Conservation (phyloP, 2,888 invertebrate species). For the Ophion ellenae region DNA sequence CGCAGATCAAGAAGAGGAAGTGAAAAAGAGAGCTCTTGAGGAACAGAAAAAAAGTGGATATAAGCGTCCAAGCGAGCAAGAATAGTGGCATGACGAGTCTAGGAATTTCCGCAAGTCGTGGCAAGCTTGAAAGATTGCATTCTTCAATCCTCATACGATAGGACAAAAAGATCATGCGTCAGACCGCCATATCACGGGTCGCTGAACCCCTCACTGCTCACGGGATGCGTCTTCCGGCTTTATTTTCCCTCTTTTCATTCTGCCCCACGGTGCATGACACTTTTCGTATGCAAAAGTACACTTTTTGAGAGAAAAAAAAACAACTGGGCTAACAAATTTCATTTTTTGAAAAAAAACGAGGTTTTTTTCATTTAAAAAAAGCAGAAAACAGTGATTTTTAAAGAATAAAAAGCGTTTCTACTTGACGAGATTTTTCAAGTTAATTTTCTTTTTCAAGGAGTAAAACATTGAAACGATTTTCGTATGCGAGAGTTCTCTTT, state of each 20-base stretch:
- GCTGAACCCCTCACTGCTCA: constrained; percentile 27
- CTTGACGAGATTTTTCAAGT: no score
- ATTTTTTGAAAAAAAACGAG: neutral
- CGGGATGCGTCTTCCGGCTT: neutral
- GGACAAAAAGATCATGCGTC: constrained; percentile 15
- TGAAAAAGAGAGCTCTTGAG: neutral
- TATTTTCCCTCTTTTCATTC: neutral
- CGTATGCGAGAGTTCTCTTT: no score
- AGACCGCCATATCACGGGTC: constrained; percentile 32
- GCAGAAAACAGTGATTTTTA: no score
- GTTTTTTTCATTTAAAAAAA: no score
- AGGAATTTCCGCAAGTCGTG: constrained; percentile 21
- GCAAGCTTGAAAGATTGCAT: constrained; percentile 53
- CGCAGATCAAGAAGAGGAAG: neutral
- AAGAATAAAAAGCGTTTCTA: no score
- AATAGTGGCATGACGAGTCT: neutral
- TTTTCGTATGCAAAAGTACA: neutral
- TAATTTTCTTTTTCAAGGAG: no score
- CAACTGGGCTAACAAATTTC: neutral
- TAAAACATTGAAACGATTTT: no score
- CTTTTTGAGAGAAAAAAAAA: neutral
- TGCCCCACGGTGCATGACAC: neutral
- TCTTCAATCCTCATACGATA: constrained; percentile 40
- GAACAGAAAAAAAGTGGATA: constrained; percentile 15
- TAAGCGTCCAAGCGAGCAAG: neutral